Evolutionary conservation across 2,888 invertebrate species (phyloP).

Genomic region (Leucozona laternaria): DNA sequence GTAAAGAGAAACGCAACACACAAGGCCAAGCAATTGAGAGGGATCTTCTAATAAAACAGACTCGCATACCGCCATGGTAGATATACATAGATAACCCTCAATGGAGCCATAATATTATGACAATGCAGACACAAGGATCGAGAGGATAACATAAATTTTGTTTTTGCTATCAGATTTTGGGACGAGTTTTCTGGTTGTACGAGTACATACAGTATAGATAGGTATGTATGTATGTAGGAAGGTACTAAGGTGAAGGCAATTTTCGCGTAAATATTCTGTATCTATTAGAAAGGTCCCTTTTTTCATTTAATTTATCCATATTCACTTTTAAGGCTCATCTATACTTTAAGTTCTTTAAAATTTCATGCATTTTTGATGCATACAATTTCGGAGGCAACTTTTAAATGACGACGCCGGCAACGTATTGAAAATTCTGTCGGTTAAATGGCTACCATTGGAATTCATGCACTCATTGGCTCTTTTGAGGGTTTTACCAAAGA

Average conservation of each 20-base stretch:
- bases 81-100: slow-evolving; percentile 62
- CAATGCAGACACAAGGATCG: slow-evolving; percentile 52
- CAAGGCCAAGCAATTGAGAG: slow-evolving; percentile 6
- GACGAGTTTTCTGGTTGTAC: slow-evolving; percentile 15
- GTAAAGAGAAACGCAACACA: slow-evolving; percentile 8
- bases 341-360: neutral
- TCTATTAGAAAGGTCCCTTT: slow-evolving; percentile 6
- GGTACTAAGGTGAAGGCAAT: slow-evolving; percentile 52
- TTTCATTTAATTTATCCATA: neutral
- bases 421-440: no score
- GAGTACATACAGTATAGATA: no score
- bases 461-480: no score
- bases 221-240: no score
- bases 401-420: no score
- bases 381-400: neutral
- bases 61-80: neutral
- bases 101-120: slow-evolving; percentile 74
- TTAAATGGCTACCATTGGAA: no score
- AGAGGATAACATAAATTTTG: slow-evolving; percentile 68
- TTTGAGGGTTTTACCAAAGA: no score
- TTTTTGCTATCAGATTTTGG: slow-evolving; percentile 51
- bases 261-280: slow-evolving; percentile 65
- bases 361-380: neutral
- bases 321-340: neutral
- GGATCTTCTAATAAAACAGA: slow-evolving; percentile 8